Percentiles rank a stretch among this genome's conserved stretches.
These are phyloP conservation scores for Drosophila nannoptera DNA, from an alignment of 1,140 invertebrate species.

Conservation along the genomic window DNA sequence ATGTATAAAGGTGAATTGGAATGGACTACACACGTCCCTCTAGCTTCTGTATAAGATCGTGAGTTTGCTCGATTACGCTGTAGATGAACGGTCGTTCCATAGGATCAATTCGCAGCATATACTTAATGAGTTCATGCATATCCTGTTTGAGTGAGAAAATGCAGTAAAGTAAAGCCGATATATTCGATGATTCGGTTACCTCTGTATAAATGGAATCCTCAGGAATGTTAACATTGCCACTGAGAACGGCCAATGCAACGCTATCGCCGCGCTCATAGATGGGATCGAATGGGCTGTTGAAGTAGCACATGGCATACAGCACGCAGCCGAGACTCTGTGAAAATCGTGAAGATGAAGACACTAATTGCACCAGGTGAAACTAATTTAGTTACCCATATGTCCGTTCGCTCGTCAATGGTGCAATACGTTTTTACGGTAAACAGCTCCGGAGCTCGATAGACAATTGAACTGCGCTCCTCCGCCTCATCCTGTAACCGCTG, in stretches of 20 bases:
- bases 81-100: conserved; percentile 88
- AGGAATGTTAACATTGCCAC: conserved; percentile 87
- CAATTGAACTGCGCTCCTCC: conserved; percentile 91
- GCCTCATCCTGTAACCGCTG: conserved; percentile 89
- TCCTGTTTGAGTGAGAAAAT: conserved; percentile 80
- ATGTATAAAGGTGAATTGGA: conserved; percentile 51
- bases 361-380: not conserved
- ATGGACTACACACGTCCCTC: conserved; percentile 80
- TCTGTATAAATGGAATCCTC: conserved; percentile 84
- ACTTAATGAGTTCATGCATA: conserved; percentile 85
- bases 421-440: conserved; percentile 91
- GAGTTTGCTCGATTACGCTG: conserved; percentile 83
- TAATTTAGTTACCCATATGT: conserved; percentile 87
- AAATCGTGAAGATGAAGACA: not conserved
- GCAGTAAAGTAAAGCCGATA: not conserved
- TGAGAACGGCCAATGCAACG: conserved; percentile 90
- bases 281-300: conserved; percentile 91
- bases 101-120: conserved; percentile 87
- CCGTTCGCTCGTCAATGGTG: conserved; percentile 90
- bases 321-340: conserved; percentile 90
- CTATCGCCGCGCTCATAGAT: conserved; percentile 93
- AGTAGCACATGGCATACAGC: conserved; percentile 91
- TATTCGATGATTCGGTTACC: conserved; percentile 73
- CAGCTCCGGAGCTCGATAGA: conserved; percentile 92
- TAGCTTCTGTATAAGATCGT: conserved; percentile 81